Base-by-base conservation (phyloP, 2,888 invertebrate species). In the Apocheima hispidaria region DNA sequence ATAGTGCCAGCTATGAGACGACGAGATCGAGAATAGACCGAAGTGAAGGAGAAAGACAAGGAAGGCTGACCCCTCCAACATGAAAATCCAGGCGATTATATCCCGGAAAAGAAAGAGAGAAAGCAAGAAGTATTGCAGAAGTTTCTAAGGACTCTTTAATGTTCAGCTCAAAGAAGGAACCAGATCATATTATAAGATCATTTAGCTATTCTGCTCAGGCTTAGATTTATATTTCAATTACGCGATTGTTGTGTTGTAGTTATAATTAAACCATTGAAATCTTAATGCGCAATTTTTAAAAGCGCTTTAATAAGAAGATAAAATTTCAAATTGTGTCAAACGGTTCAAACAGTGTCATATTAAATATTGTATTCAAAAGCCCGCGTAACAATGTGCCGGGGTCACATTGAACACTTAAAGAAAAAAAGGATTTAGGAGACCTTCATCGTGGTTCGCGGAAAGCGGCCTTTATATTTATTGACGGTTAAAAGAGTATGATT, bases 381-480 rank as follows among this genome's bases (percentile, higher is more conserved):
- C 21, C 9, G 20, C 28, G 51, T 46, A 51, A 58, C 33, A 59
- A 48, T 62, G 57, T 65, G 30, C 41, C 43, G 28, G 57, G 57
- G 62, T 58, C 60, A 60, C 56, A 52, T 60, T 54, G 48, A 43
- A 33, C 3, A 36, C 44, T 61, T 60, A 63, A 59, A 54, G 46
- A 7, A 46, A 62, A 59, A 72, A 66, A 51, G 52, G 48, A 50
- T 50, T 48, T 69, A 59, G 69, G 76, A 78, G 74, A 74, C 74
- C 78, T 74, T 76, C 74, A 79, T 79, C 79, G 70, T 35, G 70
- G 69, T 80, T 82, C 79, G 73, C 63, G 52, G 81, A 79, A 79
- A 35, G 38, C 28, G 57, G 43, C 69, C 69, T 65, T 65, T 64
- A 74, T 74, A 79, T 82, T 81, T 82, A 81, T 82, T 69, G 59